Conservation (phyloP, 2,888 invertebrate genomes). For the Amblyteles armatorius region DNA sequence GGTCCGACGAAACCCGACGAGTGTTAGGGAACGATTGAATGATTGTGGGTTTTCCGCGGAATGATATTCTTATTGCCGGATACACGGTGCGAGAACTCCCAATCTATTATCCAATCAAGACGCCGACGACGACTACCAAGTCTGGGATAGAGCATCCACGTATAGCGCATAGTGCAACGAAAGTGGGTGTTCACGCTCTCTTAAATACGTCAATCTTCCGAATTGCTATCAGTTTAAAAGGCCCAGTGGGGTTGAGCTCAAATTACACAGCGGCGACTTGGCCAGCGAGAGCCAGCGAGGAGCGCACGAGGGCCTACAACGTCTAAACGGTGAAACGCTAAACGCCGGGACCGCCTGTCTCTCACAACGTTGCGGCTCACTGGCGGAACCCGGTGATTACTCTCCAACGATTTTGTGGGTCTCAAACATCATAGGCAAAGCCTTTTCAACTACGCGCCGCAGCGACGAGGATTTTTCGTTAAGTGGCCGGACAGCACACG, state of each 20-base stretch:
- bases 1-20: background rate
- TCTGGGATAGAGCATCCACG: background rate
- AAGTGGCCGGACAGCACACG: constrained; percentile 68
- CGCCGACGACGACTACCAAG: background rate
- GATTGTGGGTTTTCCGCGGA: constrained; percentile 25
- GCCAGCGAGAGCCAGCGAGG: constrained; percentile 46
- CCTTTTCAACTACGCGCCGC: constrained; percentile 10
- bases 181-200: constrained; percentile 64
- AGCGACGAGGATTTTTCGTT: constrained; percentile 67
- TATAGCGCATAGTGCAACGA: constrained; percentile 24
- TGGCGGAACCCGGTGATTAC: constrained; percentile 72
- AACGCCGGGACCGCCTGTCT: constrained; percentile 72
- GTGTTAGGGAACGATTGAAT: constrained; percentile 18
- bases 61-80: constrained; percentile 45
- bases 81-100: constrained; percentile 15
- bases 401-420: constrained; percentile 47
- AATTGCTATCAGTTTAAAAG: constrained; percentile 65
- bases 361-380: constrained; percentile 65
- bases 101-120: constrained; percentile 38
- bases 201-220: constrained; percentile 69
- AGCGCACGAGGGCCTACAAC: constrained; percentile 53
- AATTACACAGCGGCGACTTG: constrained; percentile 63
- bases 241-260: constrained; percentile 53
- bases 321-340: constrained; percentile 76
- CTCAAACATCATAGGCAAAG: constrained; percentile 32